Conservation (phyloP, 2,113 vertebrate genomes). For the Erpornis zantholeuca region DNA sequence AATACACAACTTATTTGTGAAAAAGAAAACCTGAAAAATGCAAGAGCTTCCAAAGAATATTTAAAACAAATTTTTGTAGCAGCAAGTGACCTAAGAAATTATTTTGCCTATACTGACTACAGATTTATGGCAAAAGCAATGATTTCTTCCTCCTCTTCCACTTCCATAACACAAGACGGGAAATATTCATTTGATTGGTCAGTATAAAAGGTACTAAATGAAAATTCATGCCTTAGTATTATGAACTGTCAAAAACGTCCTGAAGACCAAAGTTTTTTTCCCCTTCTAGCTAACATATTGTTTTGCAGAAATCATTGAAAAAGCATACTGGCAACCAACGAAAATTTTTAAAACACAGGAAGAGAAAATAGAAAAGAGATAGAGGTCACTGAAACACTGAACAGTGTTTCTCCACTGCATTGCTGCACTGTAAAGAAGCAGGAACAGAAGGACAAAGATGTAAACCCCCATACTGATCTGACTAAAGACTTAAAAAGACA, state of each 20-base stretch:
- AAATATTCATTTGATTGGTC: background rate
- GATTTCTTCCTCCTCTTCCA: background rate
- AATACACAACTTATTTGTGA: background rate
- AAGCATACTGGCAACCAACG: background rate
- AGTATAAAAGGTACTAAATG: background rate
- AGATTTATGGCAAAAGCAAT: background rate
- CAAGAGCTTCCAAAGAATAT: background rate
- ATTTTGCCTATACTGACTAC: background rate
- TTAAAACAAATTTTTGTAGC: background rate
- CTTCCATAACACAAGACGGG: background rate
- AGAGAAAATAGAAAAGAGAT: background rate
- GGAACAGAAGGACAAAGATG: background rate
- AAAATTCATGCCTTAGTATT: background rate
- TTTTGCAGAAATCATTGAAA: background rate
- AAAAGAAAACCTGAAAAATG: background rate
- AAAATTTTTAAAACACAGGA: background rate
- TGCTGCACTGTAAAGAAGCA: background rate
- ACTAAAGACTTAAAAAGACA: background rate
- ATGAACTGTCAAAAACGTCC: background rate
- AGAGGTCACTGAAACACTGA: background rate
- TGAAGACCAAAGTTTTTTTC: background rate
- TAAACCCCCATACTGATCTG: background rate
- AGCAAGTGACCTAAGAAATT: background rate
- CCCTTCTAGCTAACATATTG: fast-evolving
- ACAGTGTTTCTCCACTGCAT: background rate